Evolutionary conservation across 2,113 vertebrate genomes (phyloP).

Genomic region (Neodontobutis hainanensis): DNA sequence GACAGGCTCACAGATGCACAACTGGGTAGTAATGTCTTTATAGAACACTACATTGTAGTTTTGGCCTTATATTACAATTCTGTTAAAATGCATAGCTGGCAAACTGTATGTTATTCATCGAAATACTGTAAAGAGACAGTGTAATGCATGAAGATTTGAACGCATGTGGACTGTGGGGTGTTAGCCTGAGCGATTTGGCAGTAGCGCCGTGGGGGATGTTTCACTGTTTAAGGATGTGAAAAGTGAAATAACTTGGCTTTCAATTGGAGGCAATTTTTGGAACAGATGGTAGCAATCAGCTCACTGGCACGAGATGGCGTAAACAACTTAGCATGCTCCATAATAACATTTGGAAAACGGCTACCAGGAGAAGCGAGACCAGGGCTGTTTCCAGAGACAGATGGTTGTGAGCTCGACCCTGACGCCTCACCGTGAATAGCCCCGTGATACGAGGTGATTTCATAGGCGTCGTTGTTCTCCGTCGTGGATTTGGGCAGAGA

Average conservation of each 20-base stretch:
- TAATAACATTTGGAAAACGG: conserved; percentile 75
- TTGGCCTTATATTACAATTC: not conserved
- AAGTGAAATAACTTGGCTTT: conserved; percentile 75
- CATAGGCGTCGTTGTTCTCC: conserved; percentile 91
- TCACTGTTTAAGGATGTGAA: conserved; percentile 62
- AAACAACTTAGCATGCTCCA: conserved; percentile 75
- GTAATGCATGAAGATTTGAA: conserved; percentile 31
- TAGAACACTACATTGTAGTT: not conserved
- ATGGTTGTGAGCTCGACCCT: conserved; percentile 68
- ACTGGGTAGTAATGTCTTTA: not conserved
- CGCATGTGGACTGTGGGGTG: conserved; percentile 24
- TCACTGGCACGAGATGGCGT: conserved; percentile 69
- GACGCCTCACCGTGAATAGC: conserved; percentile 87
- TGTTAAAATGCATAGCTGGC: not conserved
- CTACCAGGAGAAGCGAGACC: conserved; percentile 64
- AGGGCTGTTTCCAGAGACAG: conserved; percentile 69
- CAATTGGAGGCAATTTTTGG: conserved; percentile 67
- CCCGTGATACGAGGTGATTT: conserved; percentile 90
- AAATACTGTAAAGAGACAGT: conserved; percentile 3
- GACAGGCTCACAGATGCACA: not conserved
- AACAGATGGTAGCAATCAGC: conserved; percentile 78
- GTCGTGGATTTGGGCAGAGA: conserved; percentile 89
- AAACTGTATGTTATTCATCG: not conserved
- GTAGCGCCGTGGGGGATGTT: conserved; percentile 38
- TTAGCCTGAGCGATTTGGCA: conserved; percentile 46